A percentile compares a stretch with the other conserved stretches of the same genome.
Conservation (phyloP, 2,888 invertebrate species). For the Dione juno region DNA sequence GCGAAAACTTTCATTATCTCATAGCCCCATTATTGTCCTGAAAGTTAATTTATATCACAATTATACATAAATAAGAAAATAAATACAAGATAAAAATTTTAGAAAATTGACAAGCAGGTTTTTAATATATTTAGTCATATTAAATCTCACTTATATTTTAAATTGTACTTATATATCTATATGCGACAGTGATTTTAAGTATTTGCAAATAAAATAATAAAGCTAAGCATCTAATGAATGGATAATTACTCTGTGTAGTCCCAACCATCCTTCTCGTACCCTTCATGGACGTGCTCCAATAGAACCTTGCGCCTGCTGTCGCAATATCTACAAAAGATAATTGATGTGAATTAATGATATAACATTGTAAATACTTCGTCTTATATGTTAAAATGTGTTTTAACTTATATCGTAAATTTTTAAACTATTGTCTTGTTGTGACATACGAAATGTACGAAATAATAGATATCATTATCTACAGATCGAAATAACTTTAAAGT, state of each 20-base stretch:
- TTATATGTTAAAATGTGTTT: too few species aligned
- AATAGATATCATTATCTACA: too few species aligned
- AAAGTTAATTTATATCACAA: constrained; percentile 21
- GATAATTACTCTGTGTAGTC: constrained; percentile 92
- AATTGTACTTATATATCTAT: constrained; percentile 26
- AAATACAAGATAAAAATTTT: not conserved
- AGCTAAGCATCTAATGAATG: constrained; percentile 37
- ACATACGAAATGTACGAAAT: too few species aligned
- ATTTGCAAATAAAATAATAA: constrained; percentile 22
- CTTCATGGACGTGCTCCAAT: constrained; percentile 98
- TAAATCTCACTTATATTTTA: not conserved
- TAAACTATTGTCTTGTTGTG: too few species aligned
- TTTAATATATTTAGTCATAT: constrained; percentile 2
- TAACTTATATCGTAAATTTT: too few species aligned
- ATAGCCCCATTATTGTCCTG: constrained; percentile 21
- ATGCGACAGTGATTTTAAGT: constrained; percentile 21
- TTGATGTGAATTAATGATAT: too few species aligned
- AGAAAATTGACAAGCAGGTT: not conserved
- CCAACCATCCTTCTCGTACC: constrained; percentile 99
- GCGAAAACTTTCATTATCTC: constrained; percentile 20
- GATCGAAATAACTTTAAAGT: too few species aligned
- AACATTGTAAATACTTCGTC: too few species aligned
- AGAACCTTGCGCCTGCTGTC: constrained; percentile 98
- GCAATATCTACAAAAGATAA: constrained; percentile 91
- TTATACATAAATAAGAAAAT: constrained; percentile 5